phyloP scores from a whole-genome alignment of 2,888 invertebrate species.

The Athalia circularis region DNA sequence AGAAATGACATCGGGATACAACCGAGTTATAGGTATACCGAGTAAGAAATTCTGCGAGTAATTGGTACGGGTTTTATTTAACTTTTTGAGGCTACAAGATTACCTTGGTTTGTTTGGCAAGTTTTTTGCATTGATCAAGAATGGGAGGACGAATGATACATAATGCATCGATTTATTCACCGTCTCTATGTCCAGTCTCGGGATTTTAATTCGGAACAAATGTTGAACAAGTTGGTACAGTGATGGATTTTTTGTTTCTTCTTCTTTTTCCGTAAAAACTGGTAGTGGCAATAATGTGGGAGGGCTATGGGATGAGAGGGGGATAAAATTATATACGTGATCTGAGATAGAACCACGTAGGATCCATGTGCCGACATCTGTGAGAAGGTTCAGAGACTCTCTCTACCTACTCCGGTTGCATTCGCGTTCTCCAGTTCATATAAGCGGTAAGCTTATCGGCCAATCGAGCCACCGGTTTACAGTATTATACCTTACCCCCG shows the following conservation, averaged over 20 bases:
- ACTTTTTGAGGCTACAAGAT: neutral
- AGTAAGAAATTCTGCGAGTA: no score
- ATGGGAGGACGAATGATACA: slow-evolving; percentile 14
- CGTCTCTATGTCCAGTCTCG: slow-evolving; percentile 5
- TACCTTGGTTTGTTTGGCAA: neutral
- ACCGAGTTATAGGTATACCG: no score
- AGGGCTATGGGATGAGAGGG: no score
- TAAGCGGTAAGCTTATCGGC: slow-evolving; percentile 67
- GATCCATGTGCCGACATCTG: slow-evolving; percentile 69
- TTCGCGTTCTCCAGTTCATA: slow-evolving; percentile 53
- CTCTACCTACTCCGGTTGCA: slow-evolving; percentile 47
- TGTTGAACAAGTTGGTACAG: slow-evolving; percentile 32
- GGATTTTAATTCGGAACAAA: slow-evolving; percentile 38
- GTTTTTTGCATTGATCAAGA: neutral
- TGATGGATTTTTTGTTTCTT: neutral
- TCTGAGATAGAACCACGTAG: slow-evolving; percentile 45
- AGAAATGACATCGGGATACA: no score
- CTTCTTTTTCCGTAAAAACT: no score
- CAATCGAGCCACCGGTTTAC: slow-evolving; percentile 57
- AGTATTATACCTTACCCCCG: slow-evolving; percentile 62
- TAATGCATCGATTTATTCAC: slow-evolving; percentile 42
- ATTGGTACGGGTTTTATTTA: neutral
- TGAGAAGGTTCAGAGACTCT: slow-evolving; percentile 66
- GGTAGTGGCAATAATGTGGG: no score
- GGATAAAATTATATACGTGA: neutral